These are phyloP conservation scores for Sparidentex hasta DNA, from an alignment of 2,797 vertebrate species.

Conservation along the genomic window DNA sequence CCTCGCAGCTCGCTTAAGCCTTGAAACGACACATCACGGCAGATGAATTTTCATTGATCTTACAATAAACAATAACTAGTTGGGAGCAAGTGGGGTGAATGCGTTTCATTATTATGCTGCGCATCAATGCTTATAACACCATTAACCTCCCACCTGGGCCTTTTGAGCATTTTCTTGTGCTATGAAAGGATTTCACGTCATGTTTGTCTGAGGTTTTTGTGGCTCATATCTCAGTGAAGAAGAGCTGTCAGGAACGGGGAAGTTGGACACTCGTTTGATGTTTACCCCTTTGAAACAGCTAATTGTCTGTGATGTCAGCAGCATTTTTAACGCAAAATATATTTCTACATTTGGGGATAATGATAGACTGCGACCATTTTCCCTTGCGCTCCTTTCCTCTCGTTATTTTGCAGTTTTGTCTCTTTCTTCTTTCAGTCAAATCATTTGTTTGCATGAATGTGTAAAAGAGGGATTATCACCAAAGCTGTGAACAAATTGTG, in stretches of 20 bases:
- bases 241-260: constrained; percentile 29
- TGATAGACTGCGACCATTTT: background rate
- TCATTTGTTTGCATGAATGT: background rate
- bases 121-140: constrained; percentile 5
- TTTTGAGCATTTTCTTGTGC: background rate
- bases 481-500: constrained; percentile 5
- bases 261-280: constrained; percentile 27
- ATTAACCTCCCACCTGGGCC: constrained; percentile 18
- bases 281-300: constrained; percentile 15
- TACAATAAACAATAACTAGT: constrained; percentile 35
- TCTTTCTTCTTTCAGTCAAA: background rate
- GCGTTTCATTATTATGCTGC: constrained; percentile 21
- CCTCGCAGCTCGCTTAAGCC: constrained; percentile 36
- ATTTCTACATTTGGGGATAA: background rate
- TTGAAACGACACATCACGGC: constrained; percentile 27
- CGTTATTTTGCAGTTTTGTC: background rate
- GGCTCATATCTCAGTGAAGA: constrained; percentile 12
- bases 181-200: constrained; percentile 8
- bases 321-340: constrained; percentile 4
- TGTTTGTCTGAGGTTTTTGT: constrained; percentile 1
- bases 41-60: constrained; percentile 51
- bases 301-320: constrained; percentile 10
- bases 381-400: background rate
- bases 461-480: constrained; percentile 6
- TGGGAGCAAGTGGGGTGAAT: constrained; percentile 31